Evolutionary conservation across 2,888 invertebrate species (phyloP).

Genomic region (Dryobota labecula): DNA sequence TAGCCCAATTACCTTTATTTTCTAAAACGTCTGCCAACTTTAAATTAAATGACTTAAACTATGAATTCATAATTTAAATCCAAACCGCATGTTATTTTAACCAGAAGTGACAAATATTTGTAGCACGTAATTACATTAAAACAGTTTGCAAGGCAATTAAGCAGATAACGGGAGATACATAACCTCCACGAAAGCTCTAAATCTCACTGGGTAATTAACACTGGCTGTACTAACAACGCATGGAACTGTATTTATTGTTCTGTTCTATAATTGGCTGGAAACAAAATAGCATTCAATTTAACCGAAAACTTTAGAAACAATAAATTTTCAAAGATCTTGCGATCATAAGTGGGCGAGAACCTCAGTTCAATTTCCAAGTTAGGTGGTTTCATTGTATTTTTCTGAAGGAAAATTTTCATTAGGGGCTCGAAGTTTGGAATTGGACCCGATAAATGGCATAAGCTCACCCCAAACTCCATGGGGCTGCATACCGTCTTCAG

Average conservation of each 20-base stretch:
- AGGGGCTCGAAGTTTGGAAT: slow-evolving; percentile 20
- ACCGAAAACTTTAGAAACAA: background rate
- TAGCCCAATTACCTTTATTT: background rate
- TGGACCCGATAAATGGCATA: slow-evolving; percentile 14
- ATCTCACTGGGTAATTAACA: slow-evolving; percentile 74
- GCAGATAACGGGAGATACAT: slow-evolving; percentile 73
- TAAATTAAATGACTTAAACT: slow-evolving; percentile 3
- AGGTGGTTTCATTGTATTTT: slow-evolving; percentile 11
- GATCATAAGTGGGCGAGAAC: background rate
- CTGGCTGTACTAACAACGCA: slow-evolving; percentile 66
- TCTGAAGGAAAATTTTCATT: slow-evolving; percentile 19
- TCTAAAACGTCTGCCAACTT: background rate
- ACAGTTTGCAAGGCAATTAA: slow-evolving; percentile 63
- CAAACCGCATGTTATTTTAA: slow-evolving; percentile 33
- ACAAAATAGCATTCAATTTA: slow-evolving; percentile 39
- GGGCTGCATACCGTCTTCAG: background rate
- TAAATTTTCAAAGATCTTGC: slow-evolving; percentile 5
- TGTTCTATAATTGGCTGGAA: slow-evolving; percentile 20
- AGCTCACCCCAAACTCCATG: background rate
- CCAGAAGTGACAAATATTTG: slow-evolving; percentile 53
- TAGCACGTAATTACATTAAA: slow-evolving; percentile 52
- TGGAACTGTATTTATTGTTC: slow-evolving; percentile 53
- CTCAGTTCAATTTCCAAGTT: slow-evolving; percentile 12
- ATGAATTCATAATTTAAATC: slow-evolving; percentile 12
- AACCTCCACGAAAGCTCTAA: slow-evolving; percentile 73